phyloP scores from a whole-genome alignment of 1,140 invertebrate species.

The Proales similis region DNA sequence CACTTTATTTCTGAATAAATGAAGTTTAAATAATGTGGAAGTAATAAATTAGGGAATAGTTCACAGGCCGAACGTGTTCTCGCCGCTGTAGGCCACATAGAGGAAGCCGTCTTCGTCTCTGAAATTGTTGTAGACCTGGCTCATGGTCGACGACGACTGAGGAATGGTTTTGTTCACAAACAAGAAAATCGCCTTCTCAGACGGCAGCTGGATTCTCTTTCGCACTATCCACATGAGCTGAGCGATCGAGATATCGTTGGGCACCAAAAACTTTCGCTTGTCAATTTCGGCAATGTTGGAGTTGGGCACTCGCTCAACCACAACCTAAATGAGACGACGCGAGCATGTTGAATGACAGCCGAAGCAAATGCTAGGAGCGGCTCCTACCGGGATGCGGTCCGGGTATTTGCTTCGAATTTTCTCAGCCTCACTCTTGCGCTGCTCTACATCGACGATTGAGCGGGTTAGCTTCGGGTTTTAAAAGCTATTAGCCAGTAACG shows the following conservation, averaged over 20 bases:
- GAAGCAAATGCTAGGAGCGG: background rate
- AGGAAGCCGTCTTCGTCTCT: conserved; percentile 57
- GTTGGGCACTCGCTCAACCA: conserved; percentile 54
- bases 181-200: conserved; percentile 57
- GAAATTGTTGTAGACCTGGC: conserved; percentile 55
- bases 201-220: conserved; percentile 53
- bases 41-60: background rate
- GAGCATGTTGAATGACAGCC: background rate
- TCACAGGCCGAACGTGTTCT: conserved; percentile 51
- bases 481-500: background rate
- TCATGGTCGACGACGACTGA: conserved; percentile 53
- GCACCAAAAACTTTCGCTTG: conserved; percentile 56
- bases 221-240: conserved; percentile 58
- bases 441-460: conserved; percentile 43
- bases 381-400: conserved; percentile 52
- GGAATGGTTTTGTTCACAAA: conserved; percentile 53
- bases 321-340: conserved; percentile 40
- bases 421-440: conserved; percentile 51
- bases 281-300: conserved; percentile 54
- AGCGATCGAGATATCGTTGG: conserved; percentile 56
- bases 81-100: conserved; percentile 56
- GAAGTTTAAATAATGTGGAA: conserved; percentile 11
- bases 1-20: no score
- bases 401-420: conserved; percentile 55
- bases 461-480: background rate